Evolutionary conservation across 64 coral and sea anemone species (phyloP).

Genomic region (Hydrozoanthus tunicans): DNA sequence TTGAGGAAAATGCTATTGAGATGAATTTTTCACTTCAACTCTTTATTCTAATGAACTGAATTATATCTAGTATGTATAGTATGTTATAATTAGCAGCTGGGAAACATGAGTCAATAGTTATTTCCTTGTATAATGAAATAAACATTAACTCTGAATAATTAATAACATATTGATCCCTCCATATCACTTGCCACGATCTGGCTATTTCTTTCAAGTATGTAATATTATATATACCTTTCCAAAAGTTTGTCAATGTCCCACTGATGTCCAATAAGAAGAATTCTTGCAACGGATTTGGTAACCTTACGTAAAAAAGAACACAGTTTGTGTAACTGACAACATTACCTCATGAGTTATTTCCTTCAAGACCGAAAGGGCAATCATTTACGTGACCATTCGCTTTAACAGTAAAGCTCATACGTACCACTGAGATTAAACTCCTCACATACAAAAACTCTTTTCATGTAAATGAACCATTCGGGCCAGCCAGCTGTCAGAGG

Average conservation of each 20-base stretch:
- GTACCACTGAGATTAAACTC: too few species aligned
- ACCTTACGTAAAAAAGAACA: background rate
- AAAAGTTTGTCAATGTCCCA: conserved; percentile 50
- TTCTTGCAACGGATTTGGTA: conserved; percentile 27
- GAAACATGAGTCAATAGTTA: too few species aligned
- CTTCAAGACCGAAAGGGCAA: background rate
- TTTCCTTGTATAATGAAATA: background rate
- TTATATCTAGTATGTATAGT: too few species aligned
- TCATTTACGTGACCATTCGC: background rate
- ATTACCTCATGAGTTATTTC: background rate
- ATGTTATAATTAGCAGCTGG: too few species aligned
- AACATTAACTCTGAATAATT: conserved; percentile 1
- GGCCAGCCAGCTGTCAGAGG: too few species aligned
- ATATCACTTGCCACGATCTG: background rate
- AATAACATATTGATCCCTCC: background rate
- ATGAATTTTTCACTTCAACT: too few species aligned
- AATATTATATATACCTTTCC: conserved; percentile 30
- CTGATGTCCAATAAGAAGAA: conserved; percentile 54
- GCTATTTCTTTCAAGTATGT: background rate
- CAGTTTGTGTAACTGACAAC: background rate
- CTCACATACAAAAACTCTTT: background rate
- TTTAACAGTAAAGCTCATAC: background rate
- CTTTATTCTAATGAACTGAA: too few species aligned
- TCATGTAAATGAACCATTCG: background rate
- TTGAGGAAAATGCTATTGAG: too few species aligned